Base-by-base conservation (phyloP, 64 coral and sea anemone genomes). In the Porites australiensis region DNA sequence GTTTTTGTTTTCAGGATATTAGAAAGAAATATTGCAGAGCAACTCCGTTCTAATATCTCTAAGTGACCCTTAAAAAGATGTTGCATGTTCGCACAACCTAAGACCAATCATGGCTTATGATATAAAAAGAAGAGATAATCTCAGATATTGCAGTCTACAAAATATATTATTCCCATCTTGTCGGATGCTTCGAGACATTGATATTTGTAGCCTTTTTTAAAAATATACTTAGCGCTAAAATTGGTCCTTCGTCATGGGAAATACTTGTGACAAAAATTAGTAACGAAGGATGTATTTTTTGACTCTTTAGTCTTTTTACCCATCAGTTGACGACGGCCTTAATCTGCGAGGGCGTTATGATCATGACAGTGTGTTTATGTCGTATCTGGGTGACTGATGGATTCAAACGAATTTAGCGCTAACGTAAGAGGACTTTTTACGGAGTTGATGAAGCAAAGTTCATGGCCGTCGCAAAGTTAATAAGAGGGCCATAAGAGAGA, bases 71-170 rank as follows among this genome's bases (percentile, higher is more conserved):
- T 70, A 45, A 37, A 45, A 13, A 13, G 2, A 8, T 8, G 37
- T 71, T 6, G 3, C 51, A 75, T 75, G 1, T 75, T 19, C 0
- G 73, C 73, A 14, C 13, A 50, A 75, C 13, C 15, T 44, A 13
- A 73, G 43, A 14, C 70, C 70, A 46, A 75, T 75, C 73, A 49
- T 50, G 15, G 51, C 73, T 75, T 75, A 16, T 50, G 73, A 75
- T 75, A 75, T 50, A 75, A 75, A 75, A 51, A 51, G 73, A 16
- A 75, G 49, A 37, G n/a, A 6, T 44, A 2, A 46, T 15, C 47
- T 12, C 23, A 47, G 71, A 74, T 74, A 74, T 74, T 74, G 27
- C 71, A 45, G 47, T 74, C 71, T 74, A 44, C 27, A 15, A 45
- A 44, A 13, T 44, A 48, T 46, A 74, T 64, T 21, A 14, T 74